These are phyloP conservation scores for Drosophila mimica DNA, from an alignment of 2,888 invertebrate genomes.

Conservation along the genomic window DNA sequence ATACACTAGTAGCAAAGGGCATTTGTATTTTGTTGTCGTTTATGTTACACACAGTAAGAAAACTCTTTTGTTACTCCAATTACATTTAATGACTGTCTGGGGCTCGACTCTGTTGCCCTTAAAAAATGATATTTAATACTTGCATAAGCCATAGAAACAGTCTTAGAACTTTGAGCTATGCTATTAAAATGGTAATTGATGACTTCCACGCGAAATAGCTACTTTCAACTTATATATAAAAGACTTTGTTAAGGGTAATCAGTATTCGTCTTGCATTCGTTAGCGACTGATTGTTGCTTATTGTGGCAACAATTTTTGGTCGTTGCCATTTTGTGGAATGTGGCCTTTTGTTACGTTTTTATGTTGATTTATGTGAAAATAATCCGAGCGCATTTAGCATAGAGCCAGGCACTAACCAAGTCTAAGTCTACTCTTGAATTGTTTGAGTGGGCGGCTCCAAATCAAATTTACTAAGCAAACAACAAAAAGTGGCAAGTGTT, in stretches of 20 bases:
- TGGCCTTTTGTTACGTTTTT: slow-evolving; percentile 67
- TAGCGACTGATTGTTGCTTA: slow-evolving; percentile 3
- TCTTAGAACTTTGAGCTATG: background rate
- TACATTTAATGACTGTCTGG: background rate
- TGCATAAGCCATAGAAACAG: background rate
- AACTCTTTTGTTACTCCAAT: background rate
- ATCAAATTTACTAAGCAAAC: slow-evolving; percentile 62
- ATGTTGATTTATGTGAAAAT: slow-evolving; percentile 77
- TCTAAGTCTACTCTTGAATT: slow-evolving; percentile 20
- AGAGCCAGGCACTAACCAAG: slow-evolving; percentile 42
- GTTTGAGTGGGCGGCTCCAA: slow-evolving; percentile 37
- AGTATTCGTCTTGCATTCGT: slow-evolving; percentile 1
- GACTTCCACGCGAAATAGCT: background rate
- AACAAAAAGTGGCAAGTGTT: slow-evolving; percentile 41
- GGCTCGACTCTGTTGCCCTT: background rate
- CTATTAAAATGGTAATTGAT: background rate
- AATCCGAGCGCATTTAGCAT: slow-evolving; percentile 69
- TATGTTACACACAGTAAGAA: background rate
- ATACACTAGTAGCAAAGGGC: background rate
- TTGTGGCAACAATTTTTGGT: slow-evolving; percentile 23
- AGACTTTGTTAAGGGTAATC: slow-evolving; percentile 21
- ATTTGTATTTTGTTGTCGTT: background rate
- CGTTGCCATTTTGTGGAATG: slow-evolving; percentile 26
- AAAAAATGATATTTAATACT: background rate
- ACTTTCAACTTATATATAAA: background rate